Base-by-base conservation (phyloP, 2,888 invertebrate species). In the Salticus scenicus region DNA sequence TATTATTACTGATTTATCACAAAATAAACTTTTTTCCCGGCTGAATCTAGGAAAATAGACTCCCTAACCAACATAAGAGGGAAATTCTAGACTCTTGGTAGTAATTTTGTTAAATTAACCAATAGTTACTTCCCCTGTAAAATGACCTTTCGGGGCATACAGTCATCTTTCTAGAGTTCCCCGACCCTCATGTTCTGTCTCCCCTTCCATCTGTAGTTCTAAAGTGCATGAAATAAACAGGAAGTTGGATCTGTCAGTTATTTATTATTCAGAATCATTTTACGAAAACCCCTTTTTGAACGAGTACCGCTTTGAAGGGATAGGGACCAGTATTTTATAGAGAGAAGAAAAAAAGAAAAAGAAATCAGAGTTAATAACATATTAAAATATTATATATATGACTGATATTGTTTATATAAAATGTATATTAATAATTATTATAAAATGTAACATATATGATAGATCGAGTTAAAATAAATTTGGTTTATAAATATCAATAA, bases 241-340 rank as follows among this genome's bases (percentile, higher is more conserved):
- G 84, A 85, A 85, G 84, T 73, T 57, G 77, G 70, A 69, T 76
- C 20, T 27, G 74, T 33, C 84, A 74, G 79, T 85, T 85, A 85
- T 85, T 85, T 85, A 85, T 85, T 85, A 85, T 85, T 85, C 70
- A 79, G 78, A 85, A 73, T 84, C 84, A 63, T 85, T 85, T 85
- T 85, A 73, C 67, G 72, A 41, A 69, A 85, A 85, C 78, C 79
- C 84, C 84, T 83, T 79, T 79, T 85, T 78, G 84, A 63, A 57
- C 63, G 30, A 4, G 33, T 67, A 47, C 24, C n/a, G 63, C 30
- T 42, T 42, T 42, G 1, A 41, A 70, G 70, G 20, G 70, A 70
- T 24, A 70, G 42, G 28, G 42, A 41, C 42, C 31, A 27, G 17
- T 8, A 17, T 17, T 10, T 47, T 47, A 17, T 7, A 47, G 47